Conservation (phyloP, 1,140 invertebrate genomes). For the Aphelenchoides besseyi region DNA sequence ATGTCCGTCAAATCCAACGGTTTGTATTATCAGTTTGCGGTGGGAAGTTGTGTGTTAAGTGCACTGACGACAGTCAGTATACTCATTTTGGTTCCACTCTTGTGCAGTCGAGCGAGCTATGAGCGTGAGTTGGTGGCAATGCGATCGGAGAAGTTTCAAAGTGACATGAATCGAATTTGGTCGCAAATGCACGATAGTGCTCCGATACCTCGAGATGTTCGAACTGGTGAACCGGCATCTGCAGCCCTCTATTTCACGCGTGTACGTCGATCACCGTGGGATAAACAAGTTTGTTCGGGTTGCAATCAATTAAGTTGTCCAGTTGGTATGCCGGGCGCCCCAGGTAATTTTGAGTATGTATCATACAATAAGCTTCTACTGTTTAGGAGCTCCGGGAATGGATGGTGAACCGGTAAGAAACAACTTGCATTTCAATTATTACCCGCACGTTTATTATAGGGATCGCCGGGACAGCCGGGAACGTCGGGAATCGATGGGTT, state of each 20-base stretch:
- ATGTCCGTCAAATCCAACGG: too few species aligned
- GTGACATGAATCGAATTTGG: neutral
- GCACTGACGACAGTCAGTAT: conserved; percentile 8
- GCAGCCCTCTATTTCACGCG: conserved; percentile 17
- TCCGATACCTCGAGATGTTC: too few species aligned
- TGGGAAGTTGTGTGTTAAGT: neutral
- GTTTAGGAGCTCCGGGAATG: conserved; percentile 27
- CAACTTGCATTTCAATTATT: too few species aligned
- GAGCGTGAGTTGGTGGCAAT: neutral
- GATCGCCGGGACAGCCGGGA: too few species aligned
- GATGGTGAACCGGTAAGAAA: conserved; percentile 30
- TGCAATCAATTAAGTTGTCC: conserved; percentile 38
- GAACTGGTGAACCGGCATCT: neutral
- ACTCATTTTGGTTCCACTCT: neutral
- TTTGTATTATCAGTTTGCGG: neutral
- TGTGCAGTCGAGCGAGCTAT: neutral
- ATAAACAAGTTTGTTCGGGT: conserved; percentile 36
- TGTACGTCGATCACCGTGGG: conserved; percentile 29
- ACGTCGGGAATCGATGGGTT: conserved; percentile 47
- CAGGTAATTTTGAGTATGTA: too few species aligned
- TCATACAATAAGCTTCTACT: too few species aligned
- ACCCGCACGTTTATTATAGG: too few species aligned
- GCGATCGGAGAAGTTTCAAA: neutral
- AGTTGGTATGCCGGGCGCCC: conserved; percentile 25
- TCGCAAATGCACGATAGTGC: neutral